Evolutionary conservation across 92 coral and sea anemone species (phyloP).

Genomic region (Porites rus): DNA sequence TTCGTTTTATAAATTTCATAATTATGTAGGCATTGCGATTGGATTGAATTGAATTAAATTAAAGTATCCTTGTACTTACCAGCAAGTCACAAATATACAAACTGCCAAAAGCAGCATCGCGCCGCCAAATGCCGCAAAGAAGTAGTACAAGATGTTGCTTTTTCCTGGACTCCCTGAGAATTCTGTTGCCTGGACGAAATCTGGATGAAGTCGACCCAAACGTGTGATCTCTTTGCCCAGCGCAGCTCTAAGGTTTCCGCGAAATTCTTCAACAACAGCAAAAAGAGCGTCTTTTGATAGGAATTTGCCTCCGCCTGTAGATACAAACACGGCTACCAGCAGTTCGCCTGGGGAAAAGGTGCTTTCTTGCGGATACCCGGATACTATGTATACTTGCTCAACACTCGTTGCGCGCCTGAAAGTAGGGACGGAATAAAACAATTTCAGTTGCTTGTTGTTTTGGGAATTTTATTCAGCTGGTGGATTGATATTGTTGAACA

Average conservation of each 20-base stretch:
- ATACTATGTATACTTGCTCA: constrained; percentile 21
- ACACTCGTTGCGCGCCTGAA: constrained; percentile 11
- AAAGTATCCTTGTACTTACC: constrained; percentile 11
- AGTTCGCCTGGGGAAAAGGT: not conserved
- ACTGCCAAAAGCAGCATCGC: not conserved
- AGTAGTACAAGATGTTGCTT: constrained; percentile 1
- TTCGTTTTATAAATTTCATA: too few species aligned
- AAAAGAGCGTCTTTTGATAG: not conserved
- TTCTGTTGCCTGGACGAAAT: not conserved
- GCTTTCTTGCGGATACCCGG: constrained; percentile 14
- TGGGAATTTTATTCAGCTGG: too few species aligned
- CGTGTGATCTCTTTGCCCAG: constrained; percentile 8
- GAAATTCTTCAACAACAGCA: not conserved
- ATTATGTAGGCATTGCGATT: too few species aligned
- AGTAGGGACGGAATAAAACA: not conserved
- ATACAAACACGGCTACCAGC: constrained; percentile 8
- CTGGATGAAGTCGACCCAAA: not conserved
- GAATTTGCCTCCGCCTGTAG: constrained; percentile 20
- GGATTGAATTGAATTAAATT: not conserved
- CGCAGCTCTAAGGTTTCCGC: not conserved
- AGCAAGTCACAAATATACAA: constrained; percentile 23
- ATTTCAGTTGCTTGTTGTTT: not conserved
- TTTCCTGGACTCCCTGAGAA: not conserved
- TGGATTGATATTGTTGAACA: too few species aligned
- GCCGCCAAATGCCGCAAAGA: constrained; percentile 18